Conservation (phyloP, 2,888 invertebrate genomes). For the Athalia cordata region DNA sequence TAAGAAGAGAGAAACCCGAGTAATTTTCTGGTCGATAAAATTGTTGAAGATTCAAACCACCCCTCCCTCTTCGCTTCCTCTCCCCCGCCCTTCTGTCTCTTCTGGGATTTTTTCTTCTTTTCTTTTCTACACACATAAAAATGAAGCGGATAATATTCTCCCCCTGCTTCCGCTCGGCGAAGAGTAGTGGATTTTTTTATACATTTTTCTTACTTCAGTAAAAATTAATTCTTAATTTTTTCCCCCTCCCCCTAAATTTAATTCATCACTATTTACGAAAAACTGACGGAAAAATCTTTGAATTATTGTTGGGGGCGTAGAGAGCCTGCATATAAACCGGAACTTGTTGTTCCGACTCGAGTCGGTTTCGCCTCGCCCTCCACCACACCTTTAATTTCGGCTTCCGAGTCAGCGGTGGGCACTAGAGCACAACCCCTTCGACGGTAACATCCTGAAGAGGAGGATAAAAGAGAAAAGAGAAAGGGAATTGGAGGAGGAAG, state of each 20-base stretch:
- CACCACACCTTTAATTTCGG: conserved; percentile 61
- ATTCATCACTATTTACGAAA: background rate
- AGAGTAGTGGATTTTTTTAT: background rate
- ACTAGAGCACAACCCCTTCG: conserved; percentile 63
- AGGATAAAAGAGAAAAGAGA: background rate
- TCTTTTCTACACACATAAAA: background rate
- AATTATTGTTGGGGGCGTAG: background rate
- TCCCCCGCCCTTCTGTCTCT: conserved; percentile 32
- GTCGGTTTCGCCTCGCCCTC: background rate
- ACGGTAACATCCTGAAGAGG: conserved; percentile 66
- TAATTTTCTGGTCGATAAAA: conserved; percentile 39
- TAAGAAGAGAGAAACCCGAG: background rate
- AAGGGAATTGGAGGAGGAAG: background rate
- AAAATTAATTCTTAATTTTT: background rate
- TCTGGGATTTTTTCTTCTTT: conserved; percentile 32
- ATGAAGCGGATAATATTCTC: conserved; percentile 19
- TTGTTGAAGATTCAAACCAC: conserved; percentile 26
- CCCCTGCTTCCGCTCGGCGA: conserved; percentile 5
- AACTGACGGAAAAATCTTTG: too few species aligned
- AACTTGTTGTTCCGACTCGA: conserved; percentile 14
- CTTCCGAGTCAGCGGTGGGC: conserved; percentile 61
- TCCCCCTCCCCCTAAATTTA: too few species aligned
- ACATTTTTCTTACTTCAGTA: background rate
- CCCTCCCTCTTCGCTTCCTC: conserved; percentile 35
- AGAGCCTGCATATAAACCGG: conserved; percentile 25